phyloP scores from a whole-genome alignment of 2,888 invertebrate species.

The Erebia ligea region DNA sequence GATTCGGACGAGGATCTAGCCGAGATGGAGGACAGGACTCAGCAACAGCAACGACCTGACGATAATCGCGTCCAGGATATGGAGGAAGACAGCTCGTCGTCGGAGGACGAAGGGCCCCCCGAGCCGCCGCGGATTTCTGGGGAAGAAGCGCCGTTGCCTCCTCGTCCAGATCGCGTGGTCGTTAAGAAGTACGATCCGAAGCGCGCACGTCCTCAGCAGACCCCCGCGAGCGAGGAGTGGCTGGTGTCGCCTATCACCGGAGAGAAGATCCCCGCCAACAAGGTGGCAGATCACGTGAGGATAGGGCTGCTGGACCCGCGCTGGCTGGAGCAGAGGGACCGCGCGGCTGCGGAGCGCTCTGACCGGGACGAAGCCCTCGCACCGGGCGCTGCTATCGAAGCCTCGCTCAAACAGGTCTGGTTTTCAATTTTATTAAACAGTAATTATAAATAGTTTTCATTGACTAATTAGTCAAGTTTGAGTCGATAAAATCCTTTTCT shows the following conservation, averaged over 20 bases:
- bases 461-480: too few relatives aligned
- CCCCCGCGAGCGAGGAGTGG: slow-evolving; percentile 89
- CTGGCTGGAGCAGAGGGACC: slow-evolving; percentile 98
- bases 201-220: slow-evolving; percentile 83
- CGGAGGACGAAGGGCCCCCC: slow-evolving; percentile 72
- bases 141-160: slow-evolving; percentile 89
- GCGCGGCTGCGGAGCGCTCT: slow-evolving; percentile 95
- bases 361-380: slow-evolving; percentile 87
- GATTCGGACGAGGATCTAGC: slow-evolving; percentile 80
- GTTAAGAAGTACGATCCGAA: slow-evolving; percentile 99
- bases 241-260: slow-evolving; percentile 99
- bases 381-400: slow-evolving; percentile 95
- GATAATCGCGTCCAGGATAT: slow-evolving; percentile 90
- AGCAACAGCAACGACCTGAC: slow-evolving; percentile 70
- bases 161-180: slow-evolving; percentile 95
- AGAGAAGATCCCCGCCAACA: slow-evolving; percentile 97
- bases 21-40: slow-evolving; percentile 86
- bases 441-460: too few relatives aligned
- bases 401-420: slow-evolving; percentile 91
- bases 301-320: slow-evolving; percentile 97
- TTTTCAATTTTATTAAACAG: background rate
- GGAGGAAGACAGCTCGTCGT: slow-evolving; percentile 92
- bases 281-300: slow-evolving; percentile 99
- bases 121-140: slow-evolving; percentile 62
- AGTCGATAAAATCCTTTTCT: too few relatives aligned